These are phyloP conservation scores for Falco berigora DNA, from an alignment of 2,797 vertebrate genomes.

Conservation along the genomic window DNA sequence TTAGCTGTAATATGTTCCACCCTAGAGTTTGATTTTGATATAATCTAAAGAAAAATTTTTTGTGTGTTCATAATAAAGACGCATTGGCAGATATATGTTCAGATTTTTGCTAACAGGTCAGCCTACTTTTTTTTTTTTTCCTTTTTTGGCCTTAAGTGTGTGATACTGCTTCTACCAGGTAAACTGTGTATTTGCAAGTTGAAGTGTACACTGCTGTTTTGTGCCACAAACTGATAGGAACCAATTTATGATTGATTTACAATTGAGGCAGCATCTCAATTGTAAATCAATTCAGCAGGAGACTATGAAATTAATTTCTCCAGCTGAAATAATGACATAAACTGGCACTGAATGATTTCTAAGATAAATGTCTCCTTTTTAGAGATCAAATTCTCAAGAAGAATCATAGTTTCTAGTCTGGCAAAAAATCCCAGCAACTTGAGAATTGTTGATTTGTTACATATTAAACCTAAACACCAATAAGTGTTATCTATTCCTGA, in stretches of 20 bases:
- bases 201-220: not conserved
- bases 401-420: not conserved
- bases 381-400: not conserved
- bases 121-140: not conserved
- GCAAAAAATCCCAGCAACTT: not conserved
- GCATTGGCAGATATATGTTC: not conserved
- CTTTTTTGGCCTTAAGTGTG: not conserved
- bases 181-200: not conserved
- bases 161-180: not conserved
- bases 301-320: not conserved
- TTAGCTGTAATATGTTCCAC: not conserved
- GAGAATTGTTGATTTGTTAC: not conserved
- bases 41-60: not conserved
- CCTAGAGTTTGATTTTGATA: not conserved
- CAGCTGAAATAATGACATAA: not conserved
- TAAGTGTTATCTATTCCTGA: not conserved
- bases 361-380: not conserved
- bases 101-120: not conserved
- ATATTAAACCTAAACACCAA: not conserved
- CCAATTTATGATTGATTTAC: not conserved
- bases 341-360: not conserved
- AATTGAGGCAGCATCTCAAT: not conserved
- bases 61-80: not conserved
- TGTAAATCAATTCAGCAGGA: not conserved
- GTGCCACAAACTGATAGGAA: not conserved